Evolutionary conservation across 2,888 invertebrate species (phyloP), one percentile per base, ranked within the genome.

Genomic region (Spilosoma lubricipeda): DNA sequence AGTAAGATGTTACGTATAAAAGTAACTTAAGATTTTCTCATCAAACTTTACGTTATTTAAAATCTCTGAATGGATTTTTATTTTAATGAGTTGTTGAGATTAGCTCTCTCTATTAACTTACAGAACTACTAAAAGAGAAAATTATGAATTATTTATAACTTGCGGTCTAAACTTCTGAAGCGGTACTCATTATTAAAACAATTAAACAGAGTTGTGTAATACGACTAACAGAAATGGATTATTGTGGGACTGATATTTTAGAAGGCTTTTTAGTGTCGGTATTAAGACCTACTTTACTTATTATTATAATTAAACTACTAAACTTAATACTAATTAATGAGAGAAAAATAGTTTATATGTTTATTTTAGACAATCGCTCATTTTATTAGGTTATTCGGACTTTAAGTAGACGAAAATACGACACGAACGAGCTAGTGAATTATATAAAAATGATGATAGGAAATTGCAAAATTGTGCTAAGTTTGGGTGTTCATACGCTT

Each of bases 41-140:
- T 74, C 30, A 59, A 81, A 83, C 77, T 83, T 77, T 73, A 71
- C 71, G 23, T 75, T 77, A 78, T 77, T 79, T 67, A 63, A 71
- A 71, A 48, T 36, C n/a, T 69, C 52, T 42, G 42, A 70, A n/a
- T 39, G 63, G 23, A 48, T 71, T 72, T 75, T 68, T 36, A 64
- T 72, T 75, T 79, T 70, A 75, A 83, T 77, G 75, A 79, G 72
- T 79, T 77, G 75, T 74, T 74, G 59, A 45, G 70, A 73, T 65
- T 74, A 74, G 77, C 36, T 63, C 5, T 39, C 63, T 56, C 23
- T 27, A 63, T 70, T 39, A 70, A 71, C 65, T 73, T 76, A 52
- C 71, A 73, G 68, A 52, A 71, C 65, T 69, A 71, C 67, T 72
- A 52, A 72, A 45, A 56, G 71, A 64, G 65, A 67, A 56, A 63